Percentiles rank a stretch among this genome's conserved stretches.
These are phyloP conservation scores for Platorchestia sp. DNA, from an alignment of 1,140 invertebrate species.

Conservation along the genomic window DNA sequence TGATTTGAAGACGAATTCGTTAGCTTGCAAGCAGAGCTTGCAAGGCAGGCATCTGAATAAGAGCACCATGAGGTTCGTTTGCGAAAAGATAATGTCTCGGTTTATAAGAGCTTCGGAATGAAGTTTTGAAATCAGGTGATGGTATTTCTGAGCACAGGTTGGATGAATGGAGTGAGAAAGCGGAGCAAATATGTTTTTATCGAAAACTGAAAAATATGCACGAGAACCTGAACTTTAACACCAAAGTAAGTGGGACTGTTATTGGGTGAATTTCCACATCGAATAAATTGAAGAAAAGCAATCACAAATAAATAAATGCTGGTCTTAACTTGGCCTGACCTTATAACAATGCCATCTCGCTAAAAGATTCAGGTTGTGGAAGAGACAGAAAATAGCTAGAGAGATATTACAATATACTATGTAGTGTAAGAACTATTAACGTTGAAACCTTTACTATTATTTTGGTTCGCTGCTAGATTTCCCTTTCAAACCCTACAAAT, in stretches of 20 bases:
- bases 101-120: not conserved
- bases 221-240: not conserved
- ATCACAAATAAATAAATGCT: too few relatives aligned
- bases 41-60: too few relatives aligned
- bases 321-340: not conserved
- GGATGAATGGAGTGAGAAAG: not conserved
- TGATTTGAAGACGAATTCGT: not conserved
- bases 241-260: not conserved
- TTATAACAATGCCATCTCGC: not conserved
- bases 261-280: too few relatives aligned
- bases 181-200: not conserved
- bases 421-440: too few relatives aligned
- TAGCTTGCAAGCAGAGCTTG: not conserved
- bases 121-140: not conserved
- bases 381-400: not conserved
- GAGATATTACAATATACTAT: too few relatives aligned
- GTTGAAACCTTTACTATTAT: too few relatives aligned
- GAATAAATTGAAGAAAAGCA: too few relatives aligned
- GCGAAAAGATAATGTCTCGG: too few relatives aligned
- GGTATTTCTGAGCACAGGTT: not conserved
- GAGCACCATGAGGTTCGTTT: not conserved
- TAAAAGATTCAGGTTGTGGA: not conserved
- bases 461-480: too few relatives aligned
- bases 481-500: not conserved
- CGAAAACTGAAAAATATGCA: not conserved